Evolutionary conservation across 2,797 vertebrate species (phyloP).

Genomic region (Halcyon chelicuti): DNA sequence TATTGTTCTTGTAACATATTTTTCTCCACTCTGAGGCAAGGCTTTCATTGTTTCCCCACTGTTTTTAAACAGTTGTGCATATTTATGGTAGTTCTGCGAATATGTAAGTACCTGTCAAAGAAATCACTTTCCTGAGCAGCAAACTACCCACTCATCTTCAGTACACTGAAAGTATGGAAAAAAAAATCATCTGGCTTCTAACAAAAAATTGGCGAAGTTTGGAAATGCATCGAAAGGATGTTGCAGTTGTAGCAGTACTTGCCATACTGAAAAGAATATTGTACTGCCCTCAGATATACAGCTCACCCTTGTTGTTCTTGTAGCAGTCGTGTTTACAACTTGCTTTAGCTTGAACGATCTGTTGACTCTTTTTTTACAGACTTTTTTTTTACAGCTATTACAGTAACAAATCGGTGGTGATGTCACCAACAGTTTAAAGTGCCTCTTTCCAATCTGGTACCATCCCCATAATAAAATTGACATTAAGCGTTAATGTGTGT

Average conservation of each 20-base stretch:
- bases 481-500: background rate
- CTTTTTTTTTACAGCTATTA: conserved; percentile 34
- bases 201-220: background rate
- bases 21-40: background rate
- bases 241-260: background rate
- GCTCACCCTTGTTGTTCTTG: conserved; percentile 3
- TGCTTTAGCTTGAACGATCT: conserved; percentile 31
- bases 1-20: background rate
- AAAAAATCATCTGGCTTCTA: background rate
- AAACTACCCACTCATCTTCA: background rate
- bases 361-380: background rate
- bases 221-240: rapidly evolving
- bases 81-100: background rate
- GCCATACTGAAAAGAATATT: background rate
- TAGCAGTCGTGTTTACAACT: background rate
- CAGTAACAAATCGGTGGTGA: conserved; percentile 15
- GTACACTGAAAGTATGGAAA: background rate
- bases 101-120: background rate
- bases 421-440: background rate
- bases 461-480: background rate
- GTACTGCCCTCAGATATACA: background rate
- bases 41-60: background rate
- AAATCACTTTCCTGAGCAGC: background rate
- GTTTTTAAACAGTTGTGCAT: background rate
- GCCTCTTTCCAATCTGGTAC: background rate